phyloP scores from a whole-genome alignment of 2,113 vertebrate species.

The Geothlypis trichas region DNA sequence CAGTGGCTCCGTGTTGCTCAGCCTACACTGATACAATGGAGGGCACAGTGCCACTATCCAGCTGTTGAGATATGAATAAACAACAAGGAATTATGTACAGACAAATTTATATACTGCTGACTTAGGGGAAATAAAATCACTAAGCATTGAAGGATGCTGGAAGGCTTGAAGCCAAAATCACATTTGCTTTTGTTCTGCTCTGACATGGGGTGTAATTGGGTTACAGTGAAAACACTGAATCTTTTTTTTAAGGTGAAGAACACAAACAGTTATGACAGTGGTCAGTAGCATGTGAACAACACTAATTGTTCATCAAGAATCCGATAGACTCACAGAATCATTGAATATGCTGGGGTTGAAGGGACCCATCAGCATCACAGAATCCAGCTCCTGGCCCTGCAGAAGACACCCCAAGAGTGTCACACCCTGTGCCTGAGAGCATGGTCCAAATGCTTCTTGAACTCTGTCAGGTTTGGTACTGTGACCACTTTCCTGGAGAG shows the following conservation, averaged over 20 bases:
- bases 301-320: background rate
- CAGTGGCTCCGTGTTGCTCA: background rate
- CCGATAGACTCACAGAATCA: background rate
- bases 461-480: background rate
- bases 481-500: background rate
- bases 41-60: constrained; percentile 17
- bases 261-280: background rate
- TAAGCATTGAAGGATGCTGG: background rate
- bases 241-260: background rate
- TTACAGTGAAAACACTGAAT: background rate
- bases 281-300: background rate
- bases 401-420: background rate
- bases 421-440: background rate
- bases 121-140: constrained; percentile 11
- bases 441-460: background rate
- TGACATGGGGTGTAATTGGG: constrained; percentile 6
- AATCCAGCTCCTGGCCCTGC: background rate
- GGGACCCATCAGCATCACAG: background rate
- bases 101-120: constrained; percentile 59
- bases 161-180: constrained; percentile 31
- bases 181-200: constrained; percentile 30
- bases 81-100: constrained; percentile 16
- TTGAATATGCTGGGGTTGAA: background rate
- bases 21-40: background rate
- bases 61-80: constrained; percentile 32